These are phyloP conservation scores for Tenualosa ilisha DNA, from an alignment of 2,797 vertebrate species.

Conservation along the genomic window DNA sequence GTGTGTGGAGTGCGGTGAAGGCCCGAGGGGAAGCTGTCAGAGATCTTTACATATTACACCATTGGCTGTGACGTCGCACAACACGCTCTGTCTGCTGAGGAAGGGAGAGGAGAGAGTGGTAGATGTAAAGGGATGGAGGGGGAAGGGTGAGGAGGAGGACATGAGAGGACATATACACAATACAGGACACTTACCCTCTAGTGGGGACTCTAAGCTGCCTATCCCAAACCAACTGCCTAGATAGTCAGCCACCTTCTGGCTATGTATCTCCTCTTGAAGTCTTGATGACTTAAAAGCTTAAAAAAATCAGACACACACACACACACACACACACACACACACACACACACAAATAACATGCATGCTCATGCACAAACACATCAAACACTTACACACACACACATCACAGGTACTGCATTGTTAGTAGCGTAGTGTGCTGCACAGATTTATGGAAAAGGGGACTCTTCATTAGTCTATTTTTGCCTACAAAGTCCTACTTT, in stretches of 20 bases:
- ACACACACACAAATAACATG: background rate
- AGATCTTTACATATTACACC: slow-evolving; percentile 6
- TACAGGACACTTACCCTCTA: background rate
- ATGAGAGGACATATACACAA: background rate
- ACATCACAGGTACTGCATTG: too few species aligned
- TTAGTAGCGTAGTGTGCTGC: background rate
- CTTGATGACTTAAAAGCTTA: background rate
- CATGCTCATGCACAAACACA: background rate
- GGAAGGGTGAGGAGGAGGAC: background rate
- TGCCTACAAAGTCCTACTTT: background rate
- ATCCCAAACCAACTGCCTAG: background rate
- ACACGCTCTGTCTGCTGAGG: background rate
- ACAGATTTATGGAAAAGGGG: background rate
- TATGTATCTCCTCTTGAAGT: background rate
- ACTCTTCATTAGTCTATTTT: background rate
- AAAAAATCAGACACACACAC: background rate
- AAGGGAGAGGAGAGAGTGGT: background rate
- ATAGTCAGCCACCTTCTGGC: background rate
- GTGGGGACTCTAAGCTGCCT: background rate
- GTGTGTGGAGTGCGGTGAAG: background rate
- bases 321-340: too few species aligned
- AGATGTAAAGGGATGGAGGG: too few species aligned
- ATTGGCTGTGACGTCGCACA: background rate
- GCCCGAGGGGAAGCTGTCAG: background rate
- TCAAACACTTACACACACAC: background rate